These are phyloP conservation scores for Ptyas mucosa DNA, from an alignment of 2,113 vertebrate species.

Conservation along the genomic window DNA sequence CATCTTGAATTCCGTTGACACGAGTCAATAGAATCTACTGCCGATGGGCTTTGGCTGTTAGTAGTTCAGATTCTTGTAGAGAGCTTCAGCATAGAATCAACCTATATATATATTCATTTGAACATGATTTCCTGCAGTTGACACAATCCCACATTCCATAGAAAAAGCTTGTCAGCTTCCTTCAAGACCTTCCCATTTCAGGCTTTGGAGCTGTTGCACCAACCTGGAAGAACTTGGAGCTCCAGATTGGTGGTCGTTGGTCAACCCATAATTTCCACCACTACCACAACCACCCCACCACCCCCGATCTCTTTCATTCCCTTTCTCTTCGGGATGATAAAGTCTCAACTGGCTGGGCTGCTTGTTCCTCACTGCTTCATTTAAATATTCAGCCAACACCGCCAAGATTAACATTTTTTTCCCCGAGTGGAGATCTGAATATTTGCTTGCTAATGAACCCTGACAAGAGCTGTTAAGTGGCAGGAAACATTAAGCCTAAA, in stretches of 20 bases:
- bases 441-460: slow-evolving; percentile 83
- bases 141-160: not conserved
- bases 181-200: not conserved
- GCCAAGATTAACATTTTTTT: slow-evolving; percentile 66
- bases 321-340: not conserved
- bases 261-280: not conserved
- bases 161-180: not conserved
- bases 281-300: no score
- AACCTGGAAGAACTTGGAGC: not conserved
- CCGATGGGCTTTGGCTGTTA: not conserved
- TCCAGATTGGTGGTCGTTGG: not conserved
- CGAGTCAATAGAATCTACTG: not conserved
- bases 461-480: slow-evolving; percentile 94
- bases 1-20: not conserved
- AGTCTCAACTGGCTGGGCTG: slow-evolving; percentile 46
- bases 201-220: not conserved
- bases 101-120: no score
- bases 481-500: slow-evolving; percentile 86
- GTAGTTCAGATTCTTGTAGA: not conserved
- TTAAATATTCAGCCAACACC: slow-evolving; percentile 63
- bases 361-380: slow-evolving; percentile 44
- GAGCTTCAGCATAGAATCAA: no score
- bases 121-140: no score
- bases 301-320: rapidly evolving
- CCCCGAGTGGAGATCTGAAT: slow-evolving; percentile 67